phyloP scores from a whole-genome alignment of 2,888 invertebrate genomes.

The Eristalinus aeneus region DNA sequence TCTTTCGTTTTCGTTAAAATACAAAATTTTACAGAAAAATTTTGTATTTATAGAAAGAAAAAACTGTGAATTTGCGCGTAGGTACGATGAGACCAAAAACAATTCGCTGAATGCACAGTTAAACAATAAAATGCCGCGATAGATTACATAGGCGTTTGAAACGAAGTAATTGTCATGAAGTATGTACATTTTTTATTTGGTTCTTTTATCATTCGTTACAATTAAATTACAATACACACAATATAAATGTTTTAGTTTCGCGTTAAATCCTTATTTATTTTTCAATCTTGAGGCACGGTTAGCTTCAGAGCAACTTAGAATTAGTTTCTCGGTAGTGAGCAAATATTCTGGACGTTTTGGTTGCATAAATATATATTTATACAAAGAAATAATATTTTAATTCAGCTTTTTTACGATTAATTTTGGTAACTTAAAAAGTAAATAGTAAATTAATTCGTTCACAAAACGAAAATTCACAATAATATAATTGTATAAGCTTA shows the following conservation, averaged over 20 bases:
- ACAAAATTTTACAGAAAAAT: no score
- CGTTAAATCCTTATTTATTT: not conserved
- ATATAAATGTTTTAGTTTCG: conserved; percentile 33
- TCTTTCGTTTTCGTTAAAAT: no score
- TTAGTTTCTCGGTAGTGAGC: conserved; percentile 55
- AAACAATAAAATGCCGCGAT: no score
- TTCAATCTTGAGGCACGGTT: conserved; percentile 49
- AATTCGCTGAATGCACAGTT: no score
- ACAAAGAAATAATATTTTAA: not conserved
- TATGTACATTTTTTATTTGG: conserved; percentile 46
- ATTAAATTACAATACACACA: conserved; percentile 47
- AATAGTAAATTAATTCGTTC: not conserved
- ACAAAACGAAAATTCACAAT: not conserved
- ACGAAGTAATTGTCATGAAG: no score
- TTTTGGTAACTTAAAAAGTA: not conserved
- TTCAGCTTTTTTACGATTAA: not conserved
- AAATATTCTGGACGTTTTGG: conserved; percentile 58
- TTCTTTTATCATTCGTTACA: conserved; percentile 33
- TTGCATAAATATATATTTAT: conserved; percentile 16
- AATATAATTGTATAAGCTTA: not conserved
- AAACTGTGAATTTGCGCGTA: no score
- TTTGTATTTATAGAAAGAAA: no score
- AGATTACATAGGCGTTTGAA: no score
- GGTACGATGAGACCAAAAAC: no score
- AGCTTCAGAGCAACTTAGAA: conserved; percentile 55